Evolutionary conservation across 2,113 vertebrate genomes (phyloP), one percentile per base, ranked within the genome.

Genomic region (Elephas maximus): DNA sequence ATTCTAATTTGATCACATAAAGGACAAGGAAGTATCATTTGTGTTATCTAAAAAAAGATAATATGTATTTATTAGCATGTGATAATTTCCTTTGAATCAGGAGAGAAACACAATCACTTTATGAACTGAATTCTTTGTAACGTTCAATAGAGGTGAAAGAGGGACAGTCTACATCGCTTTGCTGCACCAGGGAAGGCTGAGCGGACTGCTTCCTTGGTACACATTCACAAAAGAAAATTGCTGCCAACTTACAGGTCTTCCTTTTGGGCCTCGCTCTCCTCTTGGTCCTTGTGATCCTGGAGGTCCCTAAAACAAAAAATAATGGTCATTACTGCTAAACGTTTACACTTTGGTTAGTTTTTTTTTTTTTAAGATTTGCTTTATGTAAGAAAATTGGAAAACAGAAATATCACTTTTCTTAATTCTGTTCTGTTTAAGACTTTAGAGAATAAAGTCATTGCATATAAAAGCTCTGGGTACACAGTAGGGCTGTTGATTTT

Each of bases 191-290:
- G 20, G 51, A 77, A 15, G 0, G 14, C 2, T 2, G n/a, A 44
- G 0, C 1, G 26, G 44, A 45, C 0, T 2, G 11, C 53, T 23
- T 33, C 1, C 11, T 15, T 8, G 11, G 37, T 2, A 28, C 6
- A 2, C 1, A 30, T 65, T 11, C 51, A 23, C 17, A 2, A 23
- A 37, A 21, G 44, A 11, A 12, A 2, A n/a, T n/a, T 15, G 2
- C 87, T 0, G 65, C 24, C 88, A 95, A 98, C 99, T 96, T 99
- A 99, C 99, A 92, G 99, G 99, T 98, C 99, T 99, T 98, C 99
- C 99, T 98, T 99, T 99, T 90, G 99, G 96, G 96, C 99, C 99
- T 69, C 99, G 98, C 37, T 99, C 97, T 98, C 99, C 99, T 99
- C 99, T 99, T 20, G 98, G 98, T 97, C 99, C 99, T 96, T 99